Conservation (phyloP, 1,140 invertebrate species). For the Caerostris extrusa region DNA sequence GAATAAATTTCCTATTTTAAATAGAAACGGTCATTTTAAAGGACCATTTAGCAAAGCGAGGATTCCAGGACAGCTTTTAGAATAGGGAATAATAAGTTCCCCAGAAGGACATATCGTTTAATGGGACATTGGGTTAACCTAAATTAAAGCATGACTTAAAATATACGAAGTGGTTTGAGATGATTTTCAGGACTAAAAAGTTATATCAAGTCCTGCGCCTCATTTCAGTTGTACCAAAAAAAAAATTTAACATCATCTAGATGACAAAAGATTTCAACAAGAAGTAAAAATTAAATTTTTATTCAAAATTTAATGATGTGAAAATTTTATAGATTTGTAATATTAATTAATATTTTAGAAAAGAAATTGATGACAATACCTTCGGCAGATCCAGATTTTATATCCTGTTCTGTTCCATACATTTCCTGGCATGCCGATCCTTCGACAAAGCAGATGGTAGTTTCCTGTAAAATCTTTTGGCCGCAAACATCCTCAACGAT, state of each 20-base stretch:
- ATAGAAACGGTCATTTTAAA: too few species aligned
- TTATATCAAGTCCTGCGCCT: too few species aligned
- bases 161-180: too few species aligned
- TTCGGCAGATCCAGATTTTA: slow-evolving; percentile 33
- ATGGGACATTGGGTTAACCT: too few species aligned
- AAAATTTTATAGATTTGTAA: not conserved
- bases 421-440: slow-evolving; percentile 89
- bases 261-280: not conserved
- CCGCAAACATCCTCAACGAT: slow-evolving; percentile 88
- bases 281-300: not conserved
- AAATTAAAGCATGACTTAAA: too few species aligned
- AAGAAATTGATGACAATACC: not conserved
- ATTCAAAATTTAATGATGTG: not conserved
- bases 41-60: too few species aligned
- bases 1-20: too few species aligned
- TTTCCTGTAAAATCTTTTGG: slow-evolving; percentile 88
- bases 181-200: too few species aligned
- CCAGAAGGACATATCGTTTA: too few species aligned
- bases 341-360: not conserved
- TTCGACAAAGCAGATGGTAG: slow-evolving; percentile 91
- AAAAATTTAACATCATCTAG: not conserved
- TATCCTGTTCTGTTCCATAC: slow-evolving; percentile 80
- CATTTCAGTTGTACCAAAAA: not conserved
- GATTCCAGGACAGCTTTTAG: too few species aligned
- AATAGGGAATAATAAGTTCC: too few species aligned